Percentiles rank a stretch among this genome's conserved stretches.
phyloP scores from a whole-genome alignment of 2,888 invertebrate genomes.

The Liopterus haemorrhoidalis region DNA sequence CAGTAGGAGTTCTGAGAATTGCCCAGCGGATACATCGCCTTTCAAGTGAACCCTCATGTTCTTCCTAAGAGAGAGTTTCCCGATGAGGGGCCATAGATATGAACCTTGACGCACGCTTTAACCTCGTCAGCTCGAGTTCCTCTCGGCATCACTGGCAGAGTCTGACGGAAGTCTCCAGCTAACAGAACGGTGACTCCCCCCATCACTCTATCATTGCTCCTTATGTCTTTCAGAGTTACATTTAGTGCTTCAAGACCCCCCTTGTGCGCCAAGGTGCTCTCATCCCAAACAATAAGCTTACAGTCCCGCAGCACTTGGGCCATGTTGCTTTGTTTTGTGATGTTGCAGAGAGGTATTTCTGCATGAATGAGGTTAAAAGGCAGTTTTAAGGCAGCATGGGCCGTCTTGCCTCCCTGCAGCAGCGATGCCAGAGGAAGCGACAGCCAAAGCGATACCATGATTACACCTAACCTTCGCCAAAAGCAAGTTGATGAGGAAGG shows the following conservation, averaged over 20 bases:
- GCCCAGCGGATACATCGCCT: neutral
- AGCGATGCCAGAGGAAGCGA: slow-evolving; percentile 43
- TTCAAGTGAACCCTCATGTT: neutral
- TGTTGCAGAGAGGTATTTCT: too few relatives aligned
- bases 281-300: slow-evolving; percentile 10
- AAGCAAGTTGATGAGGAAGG: slow-evolving; percentile 41
- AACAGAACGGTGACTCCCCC: slow-evolving; percentile 21
- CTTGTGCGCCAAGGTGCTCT: slow-evolving; percentile 17
- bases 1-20: neutral
- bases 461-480: slow-evolving; percentile 38
- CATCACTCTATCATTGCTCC: slow-evolving; percentile 9
- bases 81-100: slow-evolving; percentile 23
- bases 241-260: slow-evolving; percentile 5
- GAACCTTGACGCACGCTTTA: slow-evolving; percentile 25
- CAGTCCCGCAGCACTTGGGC: slow-evolving; percentile 12
- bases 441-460: slow-evolving; percentile 30
- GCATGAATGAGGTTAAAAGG: too few relatives aligned
- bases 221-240: slow-evolving; percentile 15
- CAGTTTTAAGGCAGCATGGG: slow-evolving; percentile 41
- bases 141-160: slow-evolving; percentile 16
- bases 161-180: slow-evolving; percentile 27
- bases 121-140: slow-evolving; percentile 21
- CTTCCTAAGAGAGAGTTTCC: too few relatives aligned
- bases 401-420: slow-evolving; percentile 40
- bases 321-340: too few relatives aligned